phyloP scores from a whole-genome alignment of 64 coral and sea anemone genomes.

The Hydrozoanthus tunicans region DNA sequence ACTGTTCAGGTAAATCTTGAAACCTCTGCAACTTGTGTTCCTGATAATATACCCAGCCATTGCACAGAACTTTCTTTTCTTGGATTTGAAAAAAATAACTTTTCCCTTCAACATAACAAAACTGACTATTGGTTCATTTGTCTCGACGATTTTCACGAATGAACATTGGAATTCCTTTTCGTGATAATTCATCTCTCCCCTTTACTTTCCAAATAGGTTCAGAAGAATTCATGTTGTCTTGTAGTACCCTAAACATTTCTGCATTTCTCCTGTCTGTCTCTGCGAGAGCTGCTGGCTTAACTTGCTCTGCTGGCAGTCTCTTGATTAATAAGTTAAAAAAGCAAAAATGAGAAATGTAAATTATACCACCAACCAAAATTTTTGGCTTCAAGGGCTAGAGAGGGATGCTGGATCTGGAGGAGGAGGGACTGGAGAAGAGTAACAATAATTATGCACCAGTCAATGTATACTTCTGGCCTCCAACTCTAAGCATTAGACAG shows the following conservation, averaged over 20 bases:
- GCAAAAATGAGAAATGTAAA: too few species aligned
- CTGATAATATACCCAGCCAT: neutral
- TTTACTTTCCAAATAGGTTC: slow-evolving; percentile 51
- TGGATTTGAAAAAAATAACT: neutral
- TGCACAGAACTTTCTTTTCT: neutral
- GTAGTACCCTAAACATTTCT: slow-evolving; percentile 50
- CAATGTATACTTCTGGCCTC: too few species aligned
- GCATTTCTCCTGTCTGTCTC: slow-evolving; percentile 44
- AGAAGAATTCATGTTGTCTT: slow-evolving; percentile 53
- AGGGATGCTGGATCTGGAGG: too few species aligned
- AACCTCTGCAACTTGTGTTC: too few species aligned
- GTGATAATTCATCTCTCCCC: slow-evolving; percentile 41
- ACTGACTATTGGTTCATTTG: neutral
- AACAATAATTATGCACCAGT: too few species aligned
- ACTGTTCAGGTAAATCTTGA: too few species aligned
- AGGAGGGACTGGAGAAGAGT: too few species aligned
- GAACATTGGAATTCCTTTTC: neutral
- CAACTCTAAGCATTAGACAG: too few species aligned
- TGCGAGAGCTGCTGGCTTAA: slow-evolving; percentile 28
- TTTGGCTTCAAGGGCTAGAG: too few species aligned
- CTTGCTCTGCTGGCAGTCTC: slow-evolving; percentile 47
- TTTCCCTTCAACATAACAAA: neutral
- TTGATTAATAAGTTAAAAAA: neutral
- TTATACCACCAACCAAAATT: too few species aligned
- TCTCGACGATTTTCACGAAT: neutral